Conservation (phyloP, 2,888 invertebrate species). For the Zelleria hepariella region DNA sequence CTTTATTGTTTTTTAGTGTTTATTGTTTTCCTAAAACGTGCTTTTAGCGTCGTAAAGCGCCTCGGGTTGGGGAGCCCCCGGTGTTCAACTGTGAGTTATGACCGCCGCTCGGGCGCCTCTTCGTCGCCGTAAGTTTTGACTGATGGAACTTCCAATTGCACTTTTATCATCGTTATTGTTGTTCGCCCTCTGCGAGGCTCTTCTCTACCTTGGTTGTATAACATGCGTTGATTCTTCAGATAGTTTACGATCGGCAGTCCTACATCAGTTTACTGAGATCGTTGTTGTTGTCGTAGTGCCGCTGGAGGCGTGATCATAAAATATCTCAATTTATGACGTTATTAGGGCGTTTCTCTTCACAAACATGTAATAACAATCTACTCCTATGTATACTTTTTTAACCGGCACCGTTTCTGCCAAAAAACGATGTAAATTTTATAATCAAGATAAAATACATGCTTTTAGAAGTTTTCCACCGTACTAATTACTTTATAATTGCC, state of each 20-base stretch:
- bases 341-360: too few species aligned
- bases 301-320: not conserved
- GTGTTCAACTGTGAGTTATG: constrained; percentile 28
- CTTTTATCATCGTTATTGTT: not conserved
- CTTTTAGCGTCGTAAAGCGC: constrained; percentile 37
- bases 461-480: not conserved
- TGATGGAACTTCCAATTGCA: not conserved
- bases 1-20: constrained; percentile 63
- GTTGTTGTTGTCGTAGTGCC: not conserved
- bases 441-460: not conserved
- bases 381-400: too few species aligned
- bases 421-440: too few species aligned
- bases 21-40: constrained; percentile 60
- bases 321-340: too few species aligned
- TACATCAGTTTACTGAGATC: not conserved
- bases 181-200: not conserved
- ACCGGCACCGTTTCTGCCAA: too few species aligned
- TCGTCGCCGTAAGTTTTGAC: constrained; percentile 21
- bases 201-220: not conserved
- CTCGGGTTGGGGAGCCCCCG: constrained; percentile 29
- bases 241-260: not conserved
- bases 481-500: constrained; percentile 4
- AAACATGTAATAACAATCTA: too few species aligned
- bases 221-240: not conserved
- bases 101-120: constrained; percentile 15